Evolutionary conservation across 2,888 invertebrate species (phyloP), one percentile per base, ranked within the genome.

Genomic region (Plusia festucae): DNA sequence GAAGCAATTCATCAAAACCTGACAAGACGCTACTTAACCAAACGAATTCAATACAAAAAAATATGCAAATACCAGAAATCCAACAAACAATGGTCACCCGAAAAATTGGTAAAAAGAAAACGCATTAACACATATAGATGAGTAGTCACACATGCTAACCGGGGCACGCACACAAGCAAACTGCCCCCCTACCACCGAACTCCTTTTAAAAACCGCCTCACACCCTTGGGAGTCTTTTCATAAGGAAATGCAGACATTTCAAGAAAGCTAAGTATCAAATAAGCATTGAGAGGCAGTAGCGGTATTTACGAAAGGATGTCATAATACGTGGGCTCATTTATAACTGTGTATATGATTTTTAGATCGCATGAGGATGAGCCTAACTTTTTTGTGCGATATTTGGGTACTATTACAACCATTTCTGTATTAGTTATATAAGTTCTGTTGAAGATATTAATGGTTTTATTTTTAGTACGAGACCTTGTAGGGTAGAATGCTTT

Each of bases 61-160:
- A 20, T 72, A 60, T 73, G 60, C 73, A 58, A 72, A 66, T 49
- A 57, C 62, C 56, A 0, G 20, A 20, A n/a, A 51, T 27, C 24
- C 49, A 53, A 64, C 51, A 76, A 70, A 54, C 60, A 68, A 68
- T 80, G 81, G 91, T 84, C 91, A 91, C 91, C 90, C 85, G 82
- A 91, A 90, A 94, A 93, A 93, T 95, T 95, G 94, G 93, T 95
- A 95, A 95, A 95, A 95, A 95, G 94, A 95, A 95, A 95, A 94
- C 94, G 93, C 94, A 95, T 95, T 95, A 95, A 93, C 95, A 94
- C 94, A 94, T 94, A 94, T 94, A 94, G 91, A 93, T 93, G 93
- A 93, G 88, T 91, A 89, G 91, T 91, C 90, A 90, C 90, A 93
- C 91, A 91, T 88, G 87, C 81, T 72, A 76, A 83, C 77, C 76